A percentile compares a stretch with the other conserved stretches of the same genome.
These are phyloP conservation scores for Tetraodon nigroviridis DNA, from an alignment of 2,113 vertebrate species.

Conservation along the genomic window DNA sequence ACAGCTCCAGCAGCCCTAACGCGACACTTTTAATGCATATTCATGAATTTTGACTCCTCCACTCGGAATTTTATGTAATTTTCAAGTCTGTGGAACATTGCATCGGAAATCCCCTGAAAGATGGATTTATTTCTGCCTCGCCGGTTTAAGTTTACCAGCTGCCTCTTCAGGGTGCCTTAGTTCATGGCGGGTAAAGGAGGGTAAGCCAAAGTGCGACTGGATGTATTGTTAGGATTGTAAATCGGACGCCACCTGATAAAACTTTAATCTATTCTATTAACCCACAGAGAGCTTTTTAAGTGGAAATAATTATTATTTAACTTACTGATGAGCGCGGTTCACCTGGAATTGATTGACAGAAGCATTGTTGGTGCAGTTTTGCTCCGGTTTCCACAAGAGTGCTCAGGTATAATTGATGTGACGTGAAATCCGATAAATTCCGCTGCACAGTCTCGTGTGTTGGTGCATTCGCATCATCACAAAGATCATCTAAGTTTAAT, in stretches of 20 bases:
- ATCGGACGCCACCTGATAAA: too few species aligned
- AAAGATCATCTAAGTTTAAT: slow-evolving; percentile 68
- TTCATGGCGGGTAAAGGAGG: too few species aligned
- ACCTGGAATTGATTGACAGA: too few species aligned
- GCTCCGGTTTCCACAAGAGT: neutral
- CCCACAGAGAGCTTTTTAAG: too few species aligned
- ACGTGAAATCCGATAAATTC: slow-evolving; percentile 21
- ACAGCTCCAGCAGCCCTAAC: neutral
- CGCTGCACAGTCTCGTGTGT: slow-evolving; percentile 11
- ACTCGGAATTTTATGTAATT: slow-evolving; percentile 9
- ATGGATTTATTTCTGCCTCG: neutral
- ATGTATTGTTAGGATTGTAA: too few species aligned
- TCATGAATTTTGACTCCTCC: slow-evolving; percentile 12
- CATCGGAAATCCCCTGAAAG: neutral
- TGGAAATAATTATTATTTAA: too few species aligned
- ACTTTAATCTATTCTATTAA: too few species aligned
- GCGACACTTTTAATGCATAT: slow-evolving; percentile 33
- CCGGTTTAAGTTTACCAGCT: neutral
- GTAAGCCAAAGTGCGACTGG: too few species aligned
- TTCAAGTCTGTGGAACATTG: slow-evolving; percentile 2
- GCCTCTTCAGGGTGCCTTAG: too few species aligned
- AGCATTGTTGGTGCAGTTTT: too few species aligned
- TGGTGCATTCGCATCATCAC: slow-evolving; percentile 34
- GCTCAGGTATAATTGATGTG: slow-evolving; percentile 21
- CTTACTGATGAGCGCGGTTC: too few species aligned